Evolutionary conservation across 1,140 invertebrate genomes (phyloP).

Genomic region (Camponotus pennsylvanicus): DNA sequence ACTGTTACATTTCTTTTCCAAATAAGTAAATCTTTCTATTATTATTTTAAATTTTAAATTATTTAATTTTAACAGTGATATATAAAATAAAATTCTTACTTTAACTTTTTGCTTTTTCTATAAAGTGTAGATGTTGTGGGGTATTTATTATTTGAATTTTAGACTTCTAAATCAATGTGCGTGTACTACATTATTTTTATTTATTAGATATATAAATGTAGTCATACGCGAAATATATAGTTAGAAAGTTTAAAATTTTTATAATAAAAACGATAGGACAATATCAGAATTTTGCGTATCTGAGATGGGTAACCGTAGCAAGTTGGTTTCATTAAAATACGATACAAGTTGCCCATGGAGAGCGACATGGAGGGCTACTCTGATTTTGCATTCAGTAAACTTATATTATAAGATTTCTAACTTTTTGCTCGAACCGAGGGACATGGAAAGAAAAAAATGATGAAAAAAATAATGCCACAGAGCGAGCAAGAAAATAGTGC

Average conservation of each 20-base stretch:
- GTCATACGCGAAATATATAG: background rate
- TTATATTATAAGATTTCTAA: conserved; percentile 81
- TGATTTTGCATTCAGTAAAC: conserved; percentile 82
- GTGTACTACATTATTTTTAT: too few relatives aligned
- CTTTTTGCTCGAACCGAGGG: conserved; percentile 75
- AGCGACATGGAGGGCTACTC: conserved; percentile 71
- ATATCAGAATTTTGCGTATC: conserved; percentile 36
- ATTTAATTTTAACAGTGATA: too few relatives aligned
- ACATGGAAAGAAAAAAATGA: conserved; percentile 56
- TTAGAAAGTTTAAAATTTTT: conserved; percentile 15
- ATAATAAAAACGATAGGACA: background rate
- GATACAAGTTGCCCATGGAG: conserved; percentile 74
- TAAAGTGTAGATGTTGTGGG: too few relatives aligned
- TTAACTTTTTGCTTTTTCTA: too few relatives aligned
- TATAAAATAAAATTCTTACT: too few relatives aligned
- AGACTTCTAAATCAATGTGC: background rate
- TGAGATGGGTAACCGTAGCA: conserved; percentile 28
- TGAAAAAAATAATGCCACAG: conserved; percentile 55
- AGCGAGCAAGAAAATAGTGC: conserved; percentile 32
- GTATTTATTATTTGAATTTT: too few relatives aligned
- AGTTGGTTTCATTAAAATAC: conserved; percentile 77
- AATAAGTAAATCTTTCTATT: too few relatives aligned
- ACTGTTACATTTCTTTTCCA: too few relatives aligned
- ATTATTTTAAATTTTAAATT: too few relatives aligned
- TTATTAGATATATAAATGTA: too few relatives aligned